Conservation (phyloP, 1,140 invertebrate genomes). For the Antheraea mylitta region DNA sequence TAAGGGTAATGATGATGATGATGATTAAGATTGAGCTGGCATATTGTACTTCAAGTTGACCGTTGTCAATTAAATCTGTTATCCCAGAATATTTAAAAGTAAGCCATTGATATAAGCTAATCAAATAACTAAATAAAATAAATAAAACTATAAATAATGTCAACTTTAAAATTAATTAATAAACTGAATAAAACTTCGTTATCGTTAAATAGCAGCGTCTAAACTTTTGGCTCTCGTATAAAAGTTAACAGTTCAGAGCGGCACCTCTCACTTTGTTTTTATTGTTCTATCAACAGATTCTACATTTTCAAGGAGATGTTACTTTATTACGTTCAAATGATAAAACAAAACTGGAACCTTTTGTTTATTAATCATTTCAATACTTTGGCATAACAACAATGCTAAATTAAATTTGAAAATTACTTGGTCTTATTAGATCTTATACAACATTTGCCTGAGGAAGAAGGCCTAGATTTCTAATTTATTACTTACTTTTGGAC, state of each 20-base stretch:
- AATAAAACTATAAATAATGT: no score
- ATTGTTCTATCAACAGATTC: slow-evolving; percentile 17
- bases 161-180: background rate
- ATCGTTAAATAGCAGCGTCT: slow-evolving; percentile 29
- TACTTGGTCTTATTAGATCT: no score
- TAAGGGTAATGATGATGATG: no score
- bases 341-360: background rate
- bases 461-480: no score
- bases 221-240: slow-evolving; percentile 30
- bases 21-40: no score
- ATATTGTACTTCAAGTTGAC: no score
- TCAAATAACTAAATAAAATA: no score
- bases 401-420: background rate
- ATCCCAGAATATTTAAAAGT: no score
- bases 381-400: background rate
- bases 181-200: slow-evolving; percentile 23
- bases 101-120: no score
- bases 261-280: slow-evolving; percentile 20
- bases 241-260: slow-evolving; percentile 25
- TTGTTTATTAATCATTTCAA: background rate
- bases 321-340: slow-evolving; percentile 13
- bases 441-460: no score
- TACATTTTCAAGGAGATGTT: slow-evolving; percentile 14
- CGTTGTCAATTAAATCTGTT: no score
- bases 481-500: no score